phyloP scores from a whole-genome alignment of 1,140 invertebrate genomes.

The Pseudomyrmex pallidus region DNA sequence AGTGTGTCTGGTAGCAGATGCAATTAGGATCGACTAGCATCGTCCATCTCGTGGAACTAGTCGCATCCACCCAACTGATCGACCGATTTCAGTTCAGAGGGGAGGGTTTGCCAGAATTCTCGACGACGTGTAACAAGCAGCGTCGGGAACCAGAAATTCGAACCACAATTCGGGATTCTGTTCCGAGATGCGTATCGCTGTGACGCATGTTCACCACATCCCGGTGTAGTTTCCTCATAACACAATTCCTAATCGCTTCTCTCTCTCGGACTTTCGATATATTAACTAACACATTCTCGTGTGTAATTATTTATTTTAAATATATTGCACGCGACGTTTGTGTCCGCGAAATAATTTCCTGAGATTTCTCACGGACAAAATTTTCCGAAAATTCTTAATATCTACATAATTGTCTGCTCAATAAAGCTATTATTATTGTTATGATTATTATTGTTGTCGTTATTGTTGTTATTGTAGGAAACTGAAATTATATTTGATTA shows the following conservation, averaged over 20 bases:
- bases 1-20: conserved; percentile 16
- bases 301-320: too few species aligned
- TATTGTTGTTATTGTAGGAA: too few species aligned
- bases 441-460: too few species aligned
- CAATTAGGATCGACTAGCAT: conserved; percentile 43
- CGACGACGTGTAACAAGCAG: conserved; percentile 40
- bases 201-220: neutral
- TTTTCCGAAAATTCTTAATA: too few species aligned
- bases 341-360: too few species aligned
- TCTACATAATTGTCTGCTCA: too few species aligned
- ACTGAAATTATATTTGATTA: too few species aligned
- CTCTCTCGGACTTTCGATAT: neutral
- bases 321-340: too few species aligned
- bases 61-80: conserved; percentile 33
- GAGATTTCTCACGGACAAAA: too few species aligned
- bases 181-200: neutral
- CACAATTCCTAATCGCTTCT: neutral
- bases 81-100: neutral
- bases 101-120: conserved; percentile 12
- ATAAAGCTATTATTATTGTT: too few species aligned
- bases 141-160: conserved; percentile 17
- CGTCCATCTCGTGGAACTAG: conserved; percentile 37
- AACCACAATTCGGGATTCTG: neutral
- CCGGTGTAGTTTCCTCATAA: neutral
- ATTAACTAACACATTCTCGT: neutral